Percentiles rank a stretch among this genome's conserved stretches.
Conservation (phyloP, 2,888 invertebrate species). For the Imbricaverruca yamaguchii region DNA sequence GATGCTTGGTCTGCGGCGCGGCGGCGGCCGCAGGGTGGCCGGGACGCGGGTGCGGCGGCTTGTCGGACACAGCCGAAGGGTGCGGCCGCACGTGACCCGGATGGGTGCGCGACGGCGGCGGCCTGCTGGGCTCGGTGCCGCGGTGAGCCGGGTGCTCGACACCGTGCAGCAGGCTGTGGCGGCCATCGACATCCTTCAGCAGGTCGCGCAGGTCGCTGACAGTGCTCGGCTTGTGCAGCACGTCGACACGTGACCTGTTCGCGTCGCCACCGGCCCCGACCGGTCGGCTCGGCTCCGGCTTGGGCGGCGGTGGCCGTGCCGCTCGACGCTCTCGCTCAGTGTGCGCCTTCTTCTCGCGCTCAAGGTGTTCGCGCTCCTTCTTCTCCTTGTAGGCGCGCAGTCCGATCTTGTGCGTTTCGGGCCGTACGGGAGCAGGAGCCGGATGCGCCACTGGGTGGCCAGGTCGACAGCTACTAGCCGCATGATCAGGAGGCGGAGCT, state of each 20-base stretch:
- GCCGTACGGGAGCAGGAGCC: conserved; percentile 5
- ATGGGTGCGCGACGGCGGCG: background rate
- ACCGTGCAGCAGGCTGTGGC: conserved; percentile 1
- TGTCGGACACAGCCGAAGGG: background rate
- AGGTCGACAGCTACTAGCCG: conserved; percentile 18
- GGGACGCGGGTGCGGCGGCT: background rate
- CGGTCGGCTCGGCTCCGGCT: background rate
- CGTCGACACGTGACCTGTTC: background rate
- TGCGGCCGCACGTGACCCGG: background rate
- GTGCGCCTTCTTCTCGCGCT: conserved; percentile 27
- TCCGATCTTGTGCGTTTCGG: conserved; percentile 29
- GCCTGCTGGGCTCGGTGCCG: background rate
- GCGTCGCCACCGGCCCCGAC: background rate
- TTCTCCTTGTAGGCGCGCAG: conserved; percentile 30
- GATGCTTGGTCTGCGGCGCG: background rate
- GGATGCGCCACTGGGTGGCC: background rate
- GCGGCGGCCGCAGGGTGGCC: background rate
- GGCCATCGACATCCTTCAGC: conserved; percentile 8
- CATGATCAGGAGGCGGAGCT: conserved; percentile 26
- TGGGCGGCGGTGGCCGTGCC: background rate
- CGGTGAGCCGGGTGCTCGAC: background rate
- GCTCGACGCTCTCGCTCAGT: background rate
- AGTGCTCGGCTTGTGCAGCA: background rate
- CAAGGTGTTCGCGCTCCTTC: conserved; percentile 31
- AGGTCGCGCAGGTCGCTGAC: conserved; percentile 11